Percentiles rank a stretch among this genome's conserved stretches.
These are phyloP conservation scores for Habropoda laboriosa DNA, from an alignment of 1,140 invertebrate genomes.

Conservation along the genomic window DNA sequence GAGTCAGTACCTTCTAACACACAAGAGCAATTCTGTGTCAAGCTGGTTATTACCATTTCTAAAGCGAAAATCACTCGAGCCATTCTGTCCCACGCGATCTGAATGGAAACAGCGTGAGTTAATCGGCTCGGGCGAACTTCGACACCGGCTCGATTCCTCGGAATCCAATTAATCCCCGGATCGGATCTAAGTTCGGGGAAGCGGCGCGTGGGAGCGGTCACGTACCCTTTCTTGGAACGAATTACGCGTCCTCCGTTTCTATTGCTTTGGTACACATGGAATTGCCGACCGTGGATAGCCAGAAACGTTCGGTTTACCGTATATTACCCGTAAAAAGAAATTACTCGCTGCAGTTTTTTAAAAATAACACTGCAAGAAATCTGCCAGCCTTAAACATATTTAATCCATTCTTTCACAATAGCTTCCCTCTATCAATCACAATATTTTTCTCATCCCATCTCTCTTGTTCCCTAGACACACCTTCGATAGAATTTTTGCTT, in stretches of 20 bases:
- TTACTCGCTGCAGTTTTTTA: too few relatives aligned
- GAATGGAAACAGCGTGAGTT: constrained; percentile 21
- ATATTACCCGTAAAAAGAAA: too few relatives aligned
- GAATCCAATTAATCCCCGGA: constrained; percentile 57
- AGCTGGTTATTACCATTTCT: not conserved
- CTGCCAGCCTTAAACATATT: too few relatives aligned
- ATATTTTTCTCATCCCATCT: too few relatives aligned
- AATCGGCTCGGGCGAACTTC: constrained; percentile 29
- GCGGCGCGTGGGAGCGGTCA: constrained; percentile 50
- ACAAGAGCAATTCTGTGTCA: not conserved
- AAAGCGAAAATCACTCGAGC: constrained; percentile 5
- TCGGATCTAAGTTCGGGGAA: constrained; percentile 59
- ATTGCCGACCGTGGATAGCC: too few relatives aligned
- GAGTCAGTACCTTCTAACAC: not conserved
- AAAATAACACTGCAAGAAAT: too few relatives aligned
- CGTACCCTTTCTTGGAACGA: constrained; percentile 48
- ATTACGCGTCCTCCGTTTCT: constrained; percentile 45
- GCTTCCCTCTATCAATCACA: too few relatives aligned
- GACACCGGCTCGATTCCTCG: constrained; percentile 46
- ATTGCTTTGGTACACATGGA: too few relatives aligned
- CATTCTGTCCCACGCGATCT: constrained; percentile 6
- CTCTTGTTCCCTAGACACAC: too few relatives aligned
- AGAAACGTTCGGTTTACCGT: too few relatives aligned
- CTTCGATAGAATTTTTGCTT: too few relatives aligned
- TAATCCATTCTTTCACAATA: too few relatives aligned